Evolutionary conservation across 2,113 vertebrate genomes (phyloP).

Genomic region (Lamprotornis superbus): DNA sequence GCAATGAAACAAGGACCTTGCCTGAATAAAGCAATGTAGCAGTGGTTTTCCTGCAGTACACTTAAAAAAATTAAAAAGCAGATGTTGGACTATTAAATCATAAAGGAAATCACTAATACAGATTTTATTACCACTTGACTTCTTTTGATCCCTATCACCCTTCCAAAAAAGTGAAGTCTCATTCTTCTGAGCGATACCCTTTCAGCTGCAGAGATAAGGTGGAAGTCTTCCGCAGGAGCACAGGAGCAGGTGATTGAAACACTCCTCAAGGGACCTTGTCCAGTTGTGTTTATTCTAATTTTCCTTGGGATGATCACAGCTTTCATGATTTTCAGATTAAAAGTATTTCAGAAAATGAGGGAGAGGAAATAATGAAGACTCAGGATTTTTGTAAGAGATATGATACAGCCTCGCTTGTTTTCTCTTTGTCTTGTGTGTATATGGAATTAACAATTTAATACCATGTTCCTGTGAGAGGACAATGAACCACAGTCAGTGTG

Average conservation of each 20-base stretch:
- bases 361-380: not conserved
- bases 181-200: not conserved
- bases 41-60: not conserved
- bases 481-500: not conserved
- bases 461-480: not conserved
- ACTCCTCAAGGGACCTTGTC: constrained; percentile 5
- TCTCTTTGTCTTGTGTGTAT: not conserved
- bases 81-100: not conserved
- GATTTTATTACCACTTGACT: constrained; percentile 37
- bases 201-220: constrained; percentile 35
- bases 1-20: not conserved
- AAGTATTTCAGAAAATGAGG: not conserved
- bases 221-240: constrained; percentile 26
- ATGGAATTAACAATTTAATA: not conserved
- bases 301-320: constrained; percentile 40
- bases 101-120: not conserved
- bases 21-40: not conserved
- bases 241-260: constrained; percentile 24
- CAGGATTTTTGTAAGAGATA: not conserved
- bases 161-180: constrained; percentile 38
- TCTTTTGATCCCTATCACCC: constrained; percentile 7
- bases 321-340: constrained; percentile 24
- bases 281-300: constrained; percentile 42
- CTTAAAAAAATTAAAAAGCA: not conserved
- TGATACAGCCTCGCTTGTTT: not conserved